Evolutionary conservation across 1,140 invertebrate species (phyloP).

Genomic region (Homarus americanus): DNA sequence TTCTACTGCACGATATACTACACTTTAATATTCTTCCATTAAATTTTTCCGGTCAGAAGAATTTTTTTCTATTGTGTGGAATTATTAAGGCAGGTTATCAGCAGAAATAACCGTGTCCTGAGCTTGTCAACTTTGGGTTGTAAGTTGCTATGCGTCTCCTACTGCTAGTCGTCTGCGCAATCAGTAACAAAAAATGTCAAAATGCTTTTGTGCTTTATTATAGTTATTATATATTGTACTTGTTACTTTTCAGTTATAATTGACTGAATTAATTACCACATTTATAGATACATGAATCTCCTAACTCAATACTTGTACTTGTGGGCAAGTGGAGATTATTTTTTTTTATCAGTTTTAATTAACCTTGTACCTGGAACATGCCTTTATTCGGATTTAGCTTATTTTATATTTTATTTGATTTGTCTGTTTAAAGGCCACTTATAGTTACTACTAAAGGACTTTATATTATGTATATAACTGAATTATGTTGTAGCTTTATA

Average conservation of each 20-base stretch:
- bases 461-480: conserved; percentile 52
- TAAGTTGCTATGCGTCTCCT: conserved; percentile 58
- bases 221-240: conserved; percentile 51
- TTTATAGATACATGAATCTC: conserved; percentile 33
- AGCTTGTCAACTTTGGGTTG: conserved; percentile 58
- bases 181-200: conserved; percentile 53
- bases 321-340: conserved; percentile 47
- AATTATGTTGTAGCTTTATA: conserved; percentile 55
- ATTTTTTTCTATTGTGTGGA: background rate
- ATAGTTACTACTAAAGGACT: conserved; percentile 64
- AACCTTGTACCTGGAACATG: conserved; percentile 65
- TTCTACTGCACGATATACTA: conserved; percentile 74
- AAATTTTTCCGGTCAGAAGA: too few relatives aligned
- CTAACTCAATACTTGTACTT: background rate
- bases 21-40: conserved; percentile 62
- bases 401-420: conserved; percentile 67
- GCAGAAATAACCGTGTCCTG: conserved; percentile 34
- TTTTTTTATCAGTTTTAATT: conserved; percentile 18
- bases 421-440: conserved; percentile 57
- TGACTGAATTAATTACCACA: conserved; percentile 24
- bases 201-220: conserved; percentile 69
- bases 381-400: conserved; percentile 58
- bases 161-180: conserved; percentile 70
- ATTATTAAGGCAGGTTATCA: background rate
- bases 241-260: conserved; percentile 29